phyloP scores from a whole-genome alignment of 2,797 vertebrate species.

The Takifugu rubripes region DNA sequence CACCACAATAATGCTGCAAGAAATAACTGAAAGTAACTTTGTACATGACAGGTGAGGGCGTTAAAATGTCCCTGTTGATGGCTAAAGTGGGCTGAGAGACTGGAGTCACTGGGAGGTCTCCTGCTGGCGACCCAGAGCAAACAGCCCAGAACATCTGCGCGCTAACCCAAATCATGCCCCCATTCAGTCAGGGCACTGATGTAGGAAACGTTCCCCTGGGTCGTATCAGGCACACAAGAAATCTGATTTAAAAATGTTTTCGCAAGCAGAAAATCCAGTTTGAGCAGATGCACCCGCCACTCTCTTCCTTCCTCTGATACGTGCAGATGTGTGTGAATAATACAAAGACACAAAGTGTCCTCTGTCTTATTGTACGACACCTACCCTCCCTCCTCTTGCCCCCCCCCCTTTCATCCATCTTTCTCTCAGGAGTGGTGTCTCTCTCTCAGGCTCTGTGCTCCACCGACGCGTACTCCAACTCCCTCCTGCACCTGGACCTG shows the following conservation, averaged over 20 bases:
- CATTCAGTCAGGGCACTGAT: too few species aligned
- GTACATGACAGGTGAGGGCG: too few species aligned
- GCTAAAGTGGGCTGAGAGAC: too few species aligned
- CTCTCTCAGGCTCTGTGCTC: constrained; percentile 88
- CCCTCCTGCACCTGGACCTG: constrained; percentile 88
- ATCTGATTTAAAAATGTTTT: too few species aligned
- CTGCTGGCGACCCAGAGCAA: too few species aligned
- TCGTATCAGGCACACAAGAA: too few species aligned
- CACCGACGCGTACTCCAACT: constrained; percentile 87
- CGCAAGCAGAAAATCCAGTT: not conserved
- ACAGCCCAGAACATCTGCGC: not conserved
- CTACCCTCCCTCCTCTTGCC: not conserved
- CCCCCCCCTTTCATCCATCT: constrained; percentile 8
- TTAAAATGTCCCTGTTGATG: too few species aligned
- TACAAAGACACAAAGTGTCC: constrained; percentile 45
- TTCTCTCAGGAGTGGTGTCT: constrained; percentile 73
- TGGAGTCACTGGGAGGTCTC: too few species aligned
- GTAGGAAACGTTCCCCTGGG: too few species aligned
- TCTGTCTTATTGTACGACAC: constrained; percentile 38
- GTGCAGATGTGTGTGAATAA: constrained; percentile 56
- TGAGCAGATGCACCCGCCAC: constrained; percentile 11
- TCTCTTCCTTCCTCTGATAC: constrained; percentile 37
- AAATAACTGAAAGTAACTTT: too few species aligned
- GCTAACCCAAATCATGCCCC: too few species aligned
- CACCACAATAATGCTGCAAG: too few species aligned